phyloP scores from a whole-genome alignment of 2,797 vertebrate genomes.

The Clarias pachynema region DNA sequence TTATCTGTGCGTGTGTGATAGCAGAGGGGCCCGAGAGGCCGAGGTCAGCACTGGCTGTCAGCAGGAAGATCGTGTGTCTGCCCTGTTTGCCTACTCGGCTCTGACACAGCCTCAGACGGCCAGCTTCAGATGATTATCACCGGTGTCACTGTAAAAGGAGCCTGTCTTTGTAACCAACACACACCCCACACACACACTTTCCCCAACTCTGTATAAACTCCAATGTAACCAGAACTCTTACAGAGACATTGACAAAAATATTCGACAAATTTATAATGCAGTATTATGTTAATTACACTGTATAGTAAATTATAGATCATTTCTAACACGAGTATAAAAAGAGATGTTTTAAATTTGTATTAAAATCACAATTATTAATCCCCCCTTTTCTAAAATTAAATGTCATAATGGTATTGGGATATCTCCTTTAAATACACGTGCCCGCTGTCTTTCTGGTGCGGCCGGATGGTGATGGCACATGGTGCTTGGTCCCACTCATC shows the following conservation, averaged over 20 bases:
- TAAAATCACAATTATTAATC: neutral
- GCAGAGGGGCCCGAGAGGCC: constrained; percentile 68
- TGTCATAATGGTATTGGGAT: no score
- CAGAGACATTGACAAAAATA: neutral
- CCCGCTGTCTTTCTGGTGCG: no score
- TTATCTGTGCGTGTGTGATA: constrained; percentile 61
- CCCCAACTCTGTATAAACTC: neutral
- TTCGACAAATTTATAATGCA: neutral
- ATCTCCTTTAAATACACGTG: no score
- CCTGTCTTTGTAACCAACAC: constrained; percentile 70
- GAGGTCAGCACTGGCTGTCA: constrained; percentile 73
- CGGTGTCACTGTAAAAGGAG: constrained; percentile 73
- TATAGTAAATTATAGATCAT: neutral
- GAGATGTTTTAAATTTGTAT: neutral
- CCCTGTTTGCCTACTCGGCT: constrained; percentile 63
- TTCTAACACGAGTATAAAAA: neutral
- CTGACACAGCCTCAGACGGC: constrained; percentile 60
- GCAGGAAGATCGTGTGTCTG: constrained; percentile 65
- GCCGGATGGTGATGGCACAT: no score
- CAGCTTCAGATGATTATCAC: constrained; percentile 79
- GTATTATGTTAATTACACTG: neutral
- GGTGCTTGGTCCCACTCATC: no score
- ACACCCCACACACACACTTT: constrained; percentile 54
- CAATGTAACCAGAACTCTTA: neutral
- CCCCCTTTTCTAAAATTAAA: no score